Conservation (phyloP, 2,113 vertebrate genomes). For the Aphelocoma coerulescens region DNA sequence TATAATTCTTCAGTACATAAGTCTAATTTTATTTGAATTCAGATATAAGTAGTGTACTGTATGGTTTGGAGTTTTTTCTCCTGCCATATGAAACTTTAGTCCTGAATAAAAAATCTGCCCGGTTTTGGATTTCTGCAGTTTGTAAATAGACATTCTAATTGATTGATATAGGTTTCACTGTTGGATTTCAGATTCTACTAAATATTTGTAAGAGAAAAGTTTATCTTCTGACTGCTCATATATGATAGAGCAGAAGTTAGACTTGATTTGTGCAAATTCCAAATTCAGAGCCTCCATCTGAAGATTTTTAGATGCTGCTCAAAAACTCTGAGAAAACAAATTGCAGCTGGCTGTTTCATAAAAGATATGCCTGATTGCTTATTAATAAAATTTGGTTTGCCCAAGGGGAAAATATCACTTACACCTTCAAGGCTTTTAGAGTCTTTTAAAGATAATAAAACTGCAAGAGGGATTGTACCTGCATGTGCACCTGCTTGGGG, state of each 20-base stretch:
- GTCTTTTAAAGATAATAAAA: background rate
- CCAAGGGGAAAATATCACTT: background rate
- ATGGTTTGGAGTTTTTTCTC: background rate
- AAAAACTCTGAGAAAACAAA: background rate
- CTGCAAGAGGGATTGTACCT: background rate
- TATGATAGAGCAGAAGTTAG: background rate
- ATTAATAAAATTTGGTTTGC: background rate
- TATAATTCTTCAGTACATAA: background rate
- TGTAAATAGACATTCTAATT: background rate
- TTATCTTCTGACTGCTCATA: background rate
- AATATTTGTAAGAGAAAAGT: background rate
- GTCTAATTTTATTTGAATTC: background rate
- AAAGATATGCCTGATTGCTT: background rate
- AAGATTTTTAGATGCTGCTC: background rate
- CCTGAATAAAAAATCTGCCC: background rate
- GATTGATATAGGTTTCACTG: background rate
- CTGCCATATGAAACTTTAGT: background rate
- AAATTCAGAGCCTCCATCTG: background rate
- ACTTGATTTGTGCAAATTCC: background rate
- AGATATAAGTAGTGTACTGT: background rate
- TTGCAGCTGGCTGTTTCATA: background rate
- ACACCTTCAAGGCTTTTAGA: background rate
- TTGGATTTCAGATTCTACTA: background rate
- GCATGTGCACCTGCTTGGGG: background rate
- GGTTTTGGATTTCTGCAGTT: background rate